phyloP scores from a whole-genome alignment of 2,888 invertebrate species.

The Alloplasta piceator region DNA sequence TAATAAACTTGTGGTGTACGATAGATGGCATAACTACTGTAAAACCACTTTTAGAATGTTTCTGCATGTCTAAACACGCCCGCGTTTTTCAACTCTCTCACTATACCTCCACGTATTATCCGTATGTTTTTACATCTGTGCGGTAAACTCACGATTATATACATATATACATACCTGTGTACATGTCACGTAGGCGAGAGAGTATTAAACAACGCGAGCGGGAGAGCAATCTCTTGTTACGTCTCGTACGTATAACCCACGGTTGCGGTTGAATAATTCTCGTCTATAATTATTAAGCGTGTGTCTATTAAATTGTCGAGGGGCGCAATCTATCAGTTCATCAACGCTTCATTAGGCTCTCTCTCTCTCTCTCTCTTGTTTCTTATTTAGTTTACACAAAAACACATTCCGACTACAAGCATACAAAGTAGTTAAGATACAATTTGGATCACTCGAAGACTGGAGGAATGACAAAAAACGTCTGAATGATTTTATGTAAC shows the following conservation, averaged over 20 bases:
- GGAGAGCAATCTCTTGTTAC: constrained; percentile 3
- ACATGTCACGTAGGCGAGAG: constrained; percentile 43
- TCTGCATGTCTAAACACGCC: constrained; percentile 64
- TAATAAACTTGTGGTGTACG: constrained; percentile 50
- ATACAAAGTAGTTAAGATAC: too few relatives aligned
- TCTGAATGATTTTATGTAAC: too few relatives aligned
- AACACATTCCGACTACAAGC: background rate
- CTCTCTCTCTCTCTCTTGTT: constrained; percentile 1
- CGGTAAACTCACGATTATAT: constrained; percentile 3
- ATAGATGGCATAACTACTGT: constrained; percentile 51
- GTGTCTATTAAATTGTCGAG: constrained; percentile 62
- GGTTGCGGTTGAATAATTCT: constrained; percentile 63
- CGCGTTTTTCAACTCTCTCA: constrained; percentile 37
- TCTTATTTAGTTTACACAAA: background rate
- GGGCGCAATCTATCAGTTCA: constrained; percentile 58
- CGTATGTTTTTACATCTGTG: constrained; percentile 18
- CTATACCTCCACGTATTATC: constrained; percentile 7
- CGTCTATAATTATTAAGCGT: constrained; percentile 64
- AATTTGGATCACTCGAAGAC: too few relatives aligned
- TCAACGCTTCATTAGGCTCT: constrained; percentile 56
- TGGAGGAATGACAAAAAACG: too few relatives aligned
- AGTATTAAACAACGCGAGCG: constrained; percentile 26
- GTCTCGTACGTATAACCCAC: constrained; percentile 16
- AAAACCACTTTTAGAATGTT: constrained; percentile 63
- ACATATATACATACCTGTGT: constrained; percentile 12